phyloP scores from a whole-genome alignment of 2,888 invertebrate species.

The Lucinisca nassula region DNA sequence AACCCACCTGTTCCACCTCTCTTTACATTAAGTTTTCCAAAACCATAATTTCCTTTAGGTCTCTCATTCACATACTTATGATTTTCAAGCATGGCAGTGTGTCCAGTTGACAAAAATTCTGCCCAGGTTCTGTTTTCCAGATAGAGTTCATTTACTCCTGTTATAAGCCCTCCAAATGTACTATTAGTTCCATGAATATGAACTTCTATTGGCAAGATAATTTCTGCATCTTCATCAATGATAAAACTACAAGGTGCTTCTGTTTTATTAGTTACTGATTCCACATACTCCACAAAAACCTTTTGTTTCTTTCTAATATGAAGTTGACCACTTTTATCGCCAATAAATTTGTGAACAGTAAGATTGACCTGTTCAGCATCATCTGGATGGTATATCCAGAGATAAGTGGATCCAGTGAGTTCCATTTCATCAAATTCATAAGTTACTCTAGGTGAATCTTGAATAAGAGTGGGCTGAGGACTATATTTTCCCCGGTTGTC shows the following conservation, averaged over 20 bases:
- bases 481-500: constrained; percentile 73
- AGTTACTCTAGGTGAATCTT: constrained; percentile 66
- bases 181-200: constrained; percentile 81
- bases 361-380: constrained; percentile 64
- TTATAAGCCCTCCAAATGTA: constrained; percentile 75
- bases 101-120: constrained; percentile 76
- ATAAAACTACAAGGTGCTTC: constrained; percentile 81
- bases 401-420: constrained; percentile 74
- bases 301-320: constrained; percentile 75
- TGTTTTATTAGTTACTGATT: constrained; percentile 76
- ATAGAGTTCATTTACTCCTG: constrained; percentile 75
- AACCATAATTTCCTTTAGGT: constrained; percentile 75
- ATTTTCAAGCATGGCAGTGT: constrained; percentile 77
- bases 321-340: constrained; percentile 79
- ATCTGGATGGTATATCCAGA: constrained; percentile 76
- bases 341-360: constrained; percentile 77
- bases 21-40: constrained; percentile 75
- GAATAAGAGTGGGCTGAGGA: constrained; percentile 76
- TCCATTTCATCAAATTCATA: constrained; percentile 82
- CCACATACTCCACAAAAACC: constrained; percentile 78
- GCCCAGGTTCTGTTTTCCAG: constrained; percentile 72
- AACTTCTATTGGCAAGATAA: constrained; percentile 77
- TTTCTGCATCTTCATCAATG: constrained; percentile 75
- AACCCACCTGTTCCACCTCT: constrained; percentile 73
- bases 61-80: constrained; percentile 69